Conservation (phyloP, 2,888 invertebrate species). For the Craniophora ligustri region DNA sequence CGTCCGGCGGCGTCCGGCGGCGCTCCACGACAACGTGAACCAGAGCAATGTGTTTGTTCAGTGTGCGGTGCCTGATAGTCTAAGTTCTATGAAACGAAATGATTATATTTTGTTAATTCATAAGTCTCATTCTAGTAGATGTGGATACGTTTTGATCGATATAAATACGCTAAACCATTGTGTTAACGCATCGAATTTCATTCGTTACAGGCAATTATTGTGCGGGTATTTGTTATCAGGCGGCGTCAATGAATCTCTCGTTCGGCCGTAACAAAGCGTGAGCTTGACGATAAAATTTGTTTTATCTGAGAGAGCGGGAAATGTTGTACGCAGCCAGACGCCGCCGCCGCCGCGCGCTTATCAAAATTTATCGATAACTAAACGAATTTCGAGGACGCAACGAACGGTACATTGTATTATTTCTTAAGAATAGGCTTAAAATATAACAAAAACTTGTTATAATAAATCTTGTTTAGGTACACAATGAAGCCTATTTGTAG, state of each 20-base stretch:
- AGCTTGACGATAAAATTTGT: constrained; percentile 50
- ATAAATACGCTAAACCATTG: constrained; percentile 4
- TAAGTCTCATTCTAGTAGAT: background rate
- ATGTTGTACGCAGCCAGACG: constrained; percentile 27
- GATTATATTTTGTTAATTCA: too few species aligned
- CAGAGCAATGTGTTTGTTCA: too few species aligned
- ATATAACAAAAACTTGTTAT: constrained; percentile 5
- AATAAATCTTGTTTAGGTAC: background rate
- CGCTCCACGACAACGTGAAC: too few species aligned
- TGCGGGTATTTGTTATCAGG: constrained; percentile 34
- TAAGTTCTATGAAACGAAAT: too few species aligned
- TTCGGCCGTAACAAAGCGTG: constrained; percentile 37
- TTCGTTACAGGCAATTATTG: constrained; percentile 30
- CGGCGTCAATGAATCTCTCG: constrained; percentile 41
- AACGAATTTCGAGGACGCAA: constrained; percentile 33
- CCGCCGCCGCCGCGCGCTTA: constrained; percentile 20
- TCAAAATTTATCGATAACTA: constrained; percentile 51
- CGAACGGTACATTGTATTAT: constrained; percentile 21
- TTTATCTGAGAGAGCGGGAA: constrained; percentile 48
- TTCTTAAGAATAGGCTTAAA: constrained; percentile 3
- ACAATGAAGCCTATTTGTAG: constrained; percentile 11
- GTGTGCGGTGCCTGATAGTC: too few species aligned
- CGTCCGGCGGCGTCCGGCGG: too few species aligned
- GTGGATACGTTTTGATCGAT: background rate
- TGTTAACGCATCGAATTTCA: constrained; percentile 11